phyloP scores from a whole-genome alignment of 92 coral and sea anemone genomes.

The Actinostola sp. region DNA sequence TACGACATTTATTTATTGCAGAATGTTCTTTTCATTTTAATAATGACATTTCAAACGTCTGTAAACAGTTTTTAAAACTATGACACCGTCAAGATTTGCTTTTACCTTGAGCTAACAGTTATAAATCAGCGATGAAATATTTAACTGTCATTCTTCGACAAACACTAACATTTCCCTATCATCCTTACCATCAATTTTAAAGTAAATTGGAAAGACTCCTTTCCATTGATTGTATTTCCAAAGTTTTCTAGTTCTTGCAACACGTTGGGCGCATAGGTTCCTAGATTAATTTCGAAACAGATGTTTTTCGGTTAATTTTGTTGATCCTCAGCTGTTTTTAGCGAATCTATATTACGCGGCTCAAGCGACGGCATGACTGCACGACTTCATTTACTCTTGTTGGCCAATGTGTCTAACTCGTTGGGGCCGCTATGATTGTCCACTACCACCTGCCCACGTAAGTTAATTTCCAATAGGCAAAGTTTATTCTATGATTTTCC shows the following conservation, averaged over 20 bases:
- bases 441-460: conserved; percentile 27
- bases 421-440: conserved; percentile 2
- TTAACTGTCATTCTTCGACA: neutral
- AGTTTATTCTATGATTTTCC: conserved; percentile 20
- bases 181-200: too few relatives aligned
- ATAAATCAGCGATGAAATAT: conserved; percentile 7
- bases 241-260: neutral
- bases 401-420: conserved; percentile 3
- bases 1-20: neutral
- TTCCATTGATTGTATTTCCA: neutral
- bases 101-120: conserved; percentile 16
- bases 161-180: neutral
- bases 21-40: neutral
- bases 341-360: conserved; percentile 27
- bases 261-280: too few relatives aligned
- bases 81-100: conserved; percentile 17
- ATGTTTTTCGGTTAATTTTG: conserved; percentile 22
- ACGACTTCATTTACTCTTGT: neutral
- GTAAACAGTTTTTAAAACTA: conserved; percentile 9
- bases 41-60: conserved; percentile 8
- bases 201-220: neutral
- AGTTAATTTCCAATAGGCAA: conserved; percentile 14
- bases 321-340: conserved; percentile 19
- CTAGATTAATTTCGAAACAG: neutral
- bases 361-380: neutral